phyloP scores from a whole-genome alignment of 1,140 invertebrate species.

The Eumaeus atala region DNA sequence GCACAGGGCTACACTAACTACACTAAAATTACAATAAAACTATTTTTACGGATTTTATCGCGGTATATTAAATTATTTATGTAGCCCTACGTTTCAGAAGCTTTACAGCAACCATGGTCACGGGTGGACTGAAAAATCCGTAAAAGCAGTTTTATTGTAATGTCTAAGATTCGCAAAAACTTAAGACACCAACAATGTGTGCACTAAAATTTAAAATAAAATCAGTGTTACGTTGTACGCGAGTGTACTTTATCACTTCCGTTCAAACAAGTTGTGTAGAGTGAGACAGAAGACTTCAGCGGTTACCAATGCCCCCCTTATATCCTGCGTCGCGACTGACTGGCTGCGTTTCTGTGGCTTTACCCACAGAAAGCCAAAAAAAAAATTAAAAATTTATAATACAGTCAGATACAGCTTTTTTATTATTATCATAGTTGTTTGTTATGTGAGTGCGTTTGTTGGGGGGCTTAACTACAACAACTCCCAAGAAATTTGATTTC shows the following conservation, averaged over 20 bases:
- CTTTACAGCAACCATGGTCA: too few species aligned
- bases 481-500: too few species aligned
- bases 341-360: neutral
- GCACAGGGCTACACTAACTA: too few species aligned
- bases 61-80: too few species aligned
- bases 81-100: too few species aligned
- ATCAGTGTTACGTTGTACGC: neutral
- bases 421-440: neutral
- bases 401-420: neutral
- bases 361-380: neutral
- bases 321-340: neutral
- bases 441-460: too few species aligned
- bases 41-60: too few species aligned
- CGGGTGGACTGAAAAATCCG: too few species aligned
- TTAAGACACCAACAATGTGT: neutral
- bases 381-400: neutral
- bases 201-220: neutral
- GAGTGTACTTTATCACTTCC: conserved; percentile 9
- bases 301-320: neutral
- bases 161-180: too few species aligned
- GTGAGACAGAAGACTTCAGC: neutral
- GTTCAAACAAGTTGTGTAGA: conserved; percentile 1
- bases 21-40: too few species aligned
- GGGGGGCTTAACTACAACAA: too few species aligned
- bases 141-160: too few species aligned